Conservation (phyloP, 2,797 vertebrate genomes). For the Garrulus glandarius region DNA sequence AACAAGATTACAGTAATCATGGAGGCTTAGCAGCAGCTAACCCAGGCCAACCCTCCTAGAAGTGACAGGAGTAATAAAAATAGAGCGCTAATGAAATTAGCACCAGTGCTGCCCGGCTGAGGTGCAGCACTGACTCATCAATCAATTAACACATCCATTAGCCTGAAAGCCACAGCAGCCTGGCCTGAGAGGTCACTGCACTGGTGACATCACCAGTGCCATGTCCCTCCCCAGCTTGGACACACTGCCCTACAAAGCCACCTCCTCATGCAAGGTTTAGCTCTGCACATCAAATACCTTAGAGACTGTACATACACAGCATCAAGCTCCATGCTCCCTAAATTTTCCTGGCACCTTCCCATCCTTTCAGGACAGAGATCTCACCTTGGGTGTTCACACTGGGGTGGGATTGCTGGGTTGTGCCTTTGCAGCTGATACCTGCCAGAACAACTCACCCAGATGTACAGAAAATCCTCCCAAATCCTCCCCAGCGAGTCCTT, state of each 20-base stretch:
- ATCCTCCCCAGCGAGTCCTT: background rate
- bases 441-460: background rate
- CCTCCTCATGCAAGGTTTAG: background rate
- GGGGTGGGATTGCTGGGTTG: fast-evolving
- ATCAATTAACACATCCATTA: background rate
- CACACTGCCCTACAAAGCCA: background rate
- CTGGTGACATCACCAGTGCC: fast-evolving
- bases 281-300: fast-evolving
- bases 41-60: background rate
- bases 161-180: background rate
- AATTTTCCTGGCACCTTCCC: background rate
- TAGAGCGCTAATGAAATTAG: background rate
- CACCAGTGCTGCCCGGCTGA: background rate
- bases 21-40: background rate
- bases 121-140: background rate
- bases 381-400: fast-evolving
- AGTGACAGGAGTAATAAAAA: background rate
- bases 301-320: fast-evolving
- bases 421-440: background rate
- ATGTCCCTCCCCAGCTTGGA: background rate
- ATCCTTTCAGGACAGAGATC: fast-evolving
- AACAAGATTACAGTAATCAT: background rate
- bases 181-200: background rate
- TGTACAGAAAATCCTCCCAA: background rate
- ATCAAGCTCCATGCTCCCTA: fast-evolving